Conservation (phyloP, 2,888 invertebrate genomes). For the Ophion obscuratus region DNA sequence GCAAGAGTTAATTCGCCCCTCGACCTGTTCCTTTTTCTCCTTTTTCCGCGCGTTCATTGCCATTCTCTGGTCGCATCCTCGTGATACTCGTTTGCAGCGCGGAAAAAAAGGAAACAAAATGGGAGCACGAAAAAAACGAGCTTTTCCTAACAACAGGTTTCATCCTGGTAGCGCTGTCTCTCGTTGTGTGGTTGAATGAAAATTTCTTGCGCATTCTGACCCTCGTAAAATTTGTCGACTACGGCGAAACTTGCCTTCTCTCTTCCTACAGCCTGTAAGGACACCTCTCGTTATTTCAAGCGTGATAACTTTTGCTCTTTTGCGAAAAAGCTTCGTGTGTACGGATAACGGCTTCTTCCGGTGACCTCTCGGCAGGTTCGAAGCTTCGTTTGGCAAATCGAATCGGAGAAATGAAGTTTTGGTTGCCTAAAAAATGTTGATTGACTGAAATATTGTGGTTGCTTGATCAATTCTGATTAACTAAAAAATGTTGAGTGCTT, state of each 20-base stretch:
- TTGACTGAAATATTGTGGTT: background rate
- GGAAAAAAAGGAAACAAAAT: background rate
- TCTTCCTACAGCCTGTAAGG: background rate
- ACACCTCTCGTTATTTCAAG: slow-evolving; percentile 32
- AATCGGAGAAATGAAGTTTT: background rate
- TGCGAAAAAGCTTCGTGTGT: background rate
- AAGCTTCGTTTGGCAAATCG: background rate
- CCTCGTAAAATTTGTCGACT: slow-evolving; percentile 45
- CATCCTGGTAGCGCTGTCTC: slow-evolving; percentile 10
- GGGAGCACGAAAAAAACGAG: slow-evolving; percentile 3
- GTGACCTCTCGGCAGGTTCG: background rate
- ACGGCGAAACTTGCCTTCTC: slow-evolving; percentile 8
- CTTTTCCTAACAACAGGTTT: slow-evolving; percentile 40
- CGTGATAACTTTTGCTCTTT: background rate
- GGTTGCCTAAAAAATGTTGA: background rate
- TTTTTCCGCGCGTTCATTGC: slow-evolving; percentile 10
- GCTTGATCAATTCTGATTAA: no score
- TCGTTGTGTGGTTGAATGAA: slow-evolving; percentile 44
- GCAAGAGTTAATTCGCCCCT: slow-evolving; percentile 55
- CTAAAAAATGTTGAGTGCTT: no score
- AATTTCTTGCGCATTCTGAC: slow-evolving; percentile 44
- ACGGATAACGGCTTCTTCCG: background rate
- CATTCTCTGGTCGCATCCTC: slow-evolving; percentile 32
- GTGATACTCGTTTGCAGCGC: slow-evolving; percentile 39
- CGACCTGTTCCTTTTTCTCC: slow-evolving; percentile 18